Evolutionary conservation across 2,113 vertebrate genomes (phyloP).

Genomic region (Montifringilla adamsi): DNA sequence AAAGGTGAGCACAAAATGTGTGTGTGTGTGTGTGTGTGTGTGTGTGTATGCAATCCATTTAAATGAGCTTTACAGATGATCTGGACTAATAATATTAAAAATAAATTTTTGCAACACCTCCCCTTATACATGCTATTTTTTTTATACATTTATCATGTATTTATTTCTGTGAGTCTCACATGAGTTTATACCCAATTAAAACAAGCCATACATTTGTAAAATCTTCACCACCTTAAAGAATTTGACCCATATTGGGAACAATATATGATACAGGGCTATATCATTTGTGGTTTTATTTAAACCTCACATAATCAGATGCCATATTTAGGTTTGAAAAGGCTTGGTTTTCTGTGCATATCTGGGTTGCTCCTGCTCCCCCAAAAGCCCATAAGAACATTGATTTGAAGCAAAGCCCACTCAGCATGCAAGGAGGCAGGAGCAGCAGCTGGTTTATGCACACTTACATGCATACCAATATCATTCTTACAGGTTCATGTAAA

Average conservation of each 20-base stretch:
- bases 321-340: not conserved
- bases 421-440: not conserved
- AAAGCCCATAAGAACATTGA: not conserved
- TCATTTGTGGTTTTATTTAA: not conserved
- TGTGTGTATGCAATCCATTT: not conserved
- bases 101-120: not conserved
- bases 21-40: no score
- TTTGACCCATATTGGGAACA: not conserved
- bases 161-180: not conserved
- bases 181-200: not conserved
- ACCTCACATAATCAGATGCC: not conserved
- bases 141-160: not conserved
- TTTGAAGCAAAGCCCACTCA: not conserved
- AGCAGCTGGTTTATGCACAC: slow-evolving; percentile 19
- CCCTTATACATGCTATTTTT: accelerated
- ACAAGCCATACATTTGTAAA: not conserved
- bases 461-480: slow-evolving; percentile 5
- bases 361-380: not conserved
- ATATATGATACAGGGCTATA: not conserved
- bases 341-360: not conserved
- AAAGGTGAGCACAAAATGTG: not conserved
- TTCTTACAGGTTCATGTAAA: slow-evolving; percentile 43
- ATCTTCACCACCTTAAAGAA: not conserved
- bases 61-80: not conserved
- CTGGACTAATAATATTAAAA: not conserved